Conservation (phyloP, 2,113 vertebrate species). For the Pangasianodon hypophthalmus region DNA sequence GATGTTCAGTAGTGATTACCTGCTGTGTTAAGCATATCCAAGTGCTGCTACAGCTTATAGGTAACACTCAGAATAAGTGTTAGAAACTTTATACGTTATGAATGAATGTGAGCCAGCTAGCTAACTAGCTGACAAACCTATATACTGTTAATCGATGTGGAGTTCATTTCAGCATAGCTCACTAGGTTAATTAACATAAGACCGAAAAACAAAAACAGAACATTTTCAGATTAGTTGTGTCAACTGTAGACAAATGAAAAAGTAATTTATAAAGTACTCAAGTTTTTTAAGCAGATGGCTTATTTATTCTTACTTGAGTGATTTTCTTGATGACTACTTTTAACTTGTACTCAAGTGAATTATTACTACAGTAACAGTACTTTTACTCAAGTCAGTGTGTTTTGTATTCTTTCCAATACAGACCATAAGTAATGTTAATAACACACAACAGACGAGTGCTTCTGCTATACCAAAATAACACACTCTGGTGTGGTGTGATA, state of each 20-base stretch:
- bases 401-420: neutral
- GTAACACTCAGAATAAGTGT: neutral
- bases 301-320: neutral
- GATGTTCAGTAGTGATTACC: neutral
- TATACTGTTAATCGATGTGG: neutral
- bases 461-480: too few relatives aligned
- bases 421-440: neutral
- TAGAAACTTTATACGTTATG: neutral
- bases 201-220: neutral
- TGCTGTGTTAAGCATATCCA: too few relatives aligned
- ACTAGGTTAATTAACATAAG: neutral
- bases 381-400: neutral
- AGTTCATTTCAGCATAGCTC: too few relatives aligned
- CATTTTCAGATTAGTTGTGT: neutral
- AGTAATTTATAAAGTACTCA: neutral
- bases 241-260: neutral
- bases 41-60: too few relatives aligned
- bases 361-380: neutral
- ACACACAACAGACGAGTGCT: too few relatives aligned
- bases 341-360: neutral
- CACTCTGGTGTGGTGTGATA: too few relatives aligned
- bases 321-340: neutral
- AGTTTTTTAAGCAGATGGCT: neutral
- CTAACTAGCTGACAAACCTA: neutral
- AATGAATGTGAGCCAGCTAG: neutral